phyloP scores from a whole-genome alignment of 2,113 vertebrate species.

The pig (Sus scrofa) region DNA sequence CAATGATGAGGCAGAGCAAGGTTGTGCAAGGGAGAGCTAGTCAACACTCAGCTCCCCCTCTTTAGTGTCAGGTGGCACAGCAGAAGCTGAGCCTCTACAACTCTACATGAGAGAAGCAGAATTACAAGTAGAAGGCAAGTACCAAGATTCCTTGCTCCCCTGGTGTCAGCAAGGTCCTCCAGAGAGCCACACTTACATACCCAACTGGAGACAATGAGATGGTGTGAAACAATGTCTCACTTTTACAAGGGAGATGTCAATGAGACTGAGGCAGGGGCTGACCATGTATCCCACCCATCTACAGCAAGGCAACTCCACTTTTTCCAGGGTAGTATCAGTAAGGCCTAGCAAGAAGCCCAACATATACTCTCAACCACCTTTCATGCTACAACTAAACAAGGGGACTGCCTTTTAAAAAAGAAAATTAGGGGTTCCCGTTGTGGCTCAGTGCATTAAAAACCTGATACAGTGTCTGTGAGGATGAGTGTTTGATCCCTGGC shows the following conservation, averaged over 20 bases:
- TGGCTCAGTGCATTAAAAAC: too few species aligned
- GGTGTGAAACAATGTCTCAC: not conserved
- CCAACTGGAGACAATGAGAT: not conserved
- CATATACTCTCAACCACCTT: not conserved
- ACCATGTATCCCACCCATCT: not conserved
- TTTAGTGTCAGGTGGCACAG: not conserved
- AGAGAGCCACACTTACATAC: not conserved
- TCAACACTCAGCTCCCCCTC: not conserved
- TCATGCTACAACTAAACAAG: not conserved
- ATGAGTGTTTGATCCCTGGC: too few species aligned
- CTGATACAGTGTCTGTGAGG: too few species aligned
- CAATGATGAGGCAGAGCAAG: not conserved
- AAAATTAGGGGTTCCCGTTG: not conserved
- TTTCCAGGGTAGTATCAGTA: not conserved
- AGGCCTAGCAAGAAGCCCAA: not conserved
- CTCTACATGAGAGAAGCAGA: not conserved
- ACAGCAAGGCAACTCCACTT: not conserved
- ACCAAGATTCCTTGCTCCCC: not conserved
- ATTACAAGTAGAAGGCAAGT: not conserved
- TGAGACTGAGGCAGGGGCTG: not conserved
- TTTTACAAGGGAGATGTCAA: not conserved
- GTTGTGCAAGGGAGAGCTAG: not conserved
- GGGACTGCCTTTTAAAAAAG: not conserved
- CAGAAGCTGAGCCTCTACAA: not conserved
- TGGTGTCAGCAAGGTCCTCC: not conserved